Evolutionary conservation across 2,888 invertebrate genomes (phyloP).

Genomic region (Pristionchus mayeri): DNA sequence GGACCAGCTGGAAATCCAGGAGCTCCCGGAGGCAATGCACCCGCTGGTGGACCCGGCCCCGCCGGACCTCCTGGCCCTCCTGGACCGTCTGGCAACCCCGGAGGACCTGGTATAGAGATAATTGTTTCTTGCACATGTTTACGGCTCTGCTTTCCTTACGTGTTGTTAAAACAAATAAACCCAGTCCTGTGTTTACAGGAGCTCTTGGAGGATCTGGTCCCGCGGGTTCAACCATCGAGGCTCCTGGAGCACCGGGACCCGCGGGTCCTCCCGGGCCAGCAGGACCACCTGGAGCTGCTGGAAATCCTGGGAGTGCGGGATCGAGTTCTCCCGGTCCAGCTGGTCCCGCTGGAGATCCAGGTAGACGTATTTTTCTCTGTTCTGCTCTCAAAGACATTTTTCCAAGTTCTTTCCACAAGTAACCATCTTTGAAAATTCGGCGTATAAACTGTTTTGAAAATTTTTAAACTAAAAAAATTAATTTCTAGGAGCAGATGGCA

Average conservation of each 20-base stretch:
- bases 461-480: no score
- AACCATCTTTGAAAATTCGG: no score
- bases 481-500: no score
- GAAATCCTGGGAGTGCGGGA: neutral
- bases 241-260: neutral
- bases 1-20: constrained; percentile 41
- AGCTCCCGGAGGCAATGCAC: constrained; percentile 23
- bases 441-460: no score
- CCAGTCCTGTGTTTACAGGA: neutral
- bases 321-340: neutral
- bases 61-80: constrained; percentile 36
- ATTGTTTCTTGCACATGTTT: no score
- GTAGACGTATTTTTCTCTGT: no score
- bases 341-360: constrained; percentile 43
- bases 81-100: constrained; percentile 45
- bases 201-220: no score
- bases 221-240: neutral
- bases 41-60: constrained; percentile 23
- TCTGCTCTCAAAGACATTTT: no score
- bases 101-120: constrained; percentile 38
- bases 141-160: no score
- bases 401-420: no score
- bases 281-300: constrained; percentile 5
- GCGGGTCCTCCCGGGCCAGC: constrained; percentile 34
- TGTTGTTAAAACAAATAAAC: no score